These are phyloP conservation scores for Valencia hispanica DNA, from an alignment of 2,797 vertebrate species.

Conservation along the genomic window DNA sequence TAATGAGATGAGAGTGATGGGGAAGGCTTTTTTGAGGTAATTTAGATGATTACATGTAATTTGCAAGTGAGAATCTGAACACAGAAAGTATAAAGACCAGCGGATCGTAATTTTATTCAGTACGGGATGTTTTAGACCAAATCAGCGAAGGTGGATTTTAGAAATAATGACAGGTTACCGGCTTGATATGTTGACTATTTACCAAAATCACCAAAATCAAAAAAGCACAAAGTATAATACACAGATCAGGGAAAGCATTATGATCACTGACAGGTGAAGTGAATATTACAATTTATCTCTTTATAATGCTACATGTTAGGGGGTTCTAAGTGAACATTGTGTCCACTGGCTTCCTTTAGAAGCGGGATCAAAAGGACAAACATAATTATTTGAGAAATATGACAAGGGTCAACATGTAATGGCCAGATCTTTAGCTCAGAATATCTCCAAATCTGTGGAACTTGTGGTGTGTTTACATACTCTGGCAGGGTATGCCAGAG, in stretches of 20 bases:
- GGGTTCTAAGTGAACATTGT: background rate
- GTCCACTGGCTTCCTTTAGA: background rate
- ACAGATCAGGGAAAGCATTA: background rate
- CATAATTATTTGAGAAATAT: background rate
- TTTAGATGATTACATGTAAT: slow-evolving; percentile 2
- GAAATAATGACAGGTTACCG: background rate
- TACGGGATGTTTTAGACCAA: background rate
- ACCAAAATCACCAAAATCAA: background rate
- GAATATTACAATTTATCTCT: background rate
- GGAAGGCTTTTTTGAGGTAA: background rate
- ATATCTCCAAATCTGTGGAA: background rate
- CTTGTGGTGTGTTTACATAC: background rate
- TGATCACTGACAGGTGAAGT: background rate
- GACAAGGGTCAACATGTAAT: background rate
- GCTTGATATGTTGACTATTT: background rate
- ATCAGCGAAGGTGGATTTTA: background rate
- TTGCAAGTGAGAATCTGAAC: slow-evolving; percentile 1
- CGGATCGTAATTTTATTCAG: background rate
- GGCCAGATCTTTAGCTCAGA: background rate
- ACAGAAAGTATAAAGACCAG: background rate
- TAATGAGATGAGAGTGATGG: background rate
- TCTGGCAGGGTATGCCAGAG: no score
- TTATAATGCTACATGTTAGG: background rate
- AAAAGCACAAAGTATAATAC: background rate
- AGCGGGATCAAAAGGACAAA: background rate